Percentiles rank a stretch among this genome's conserved stretches.
Evolutionary conservation across 30 jellyfish, hydroid and myxozoan species (phyloP).

Genomic region (Pelagia noctiluca): DNA sequence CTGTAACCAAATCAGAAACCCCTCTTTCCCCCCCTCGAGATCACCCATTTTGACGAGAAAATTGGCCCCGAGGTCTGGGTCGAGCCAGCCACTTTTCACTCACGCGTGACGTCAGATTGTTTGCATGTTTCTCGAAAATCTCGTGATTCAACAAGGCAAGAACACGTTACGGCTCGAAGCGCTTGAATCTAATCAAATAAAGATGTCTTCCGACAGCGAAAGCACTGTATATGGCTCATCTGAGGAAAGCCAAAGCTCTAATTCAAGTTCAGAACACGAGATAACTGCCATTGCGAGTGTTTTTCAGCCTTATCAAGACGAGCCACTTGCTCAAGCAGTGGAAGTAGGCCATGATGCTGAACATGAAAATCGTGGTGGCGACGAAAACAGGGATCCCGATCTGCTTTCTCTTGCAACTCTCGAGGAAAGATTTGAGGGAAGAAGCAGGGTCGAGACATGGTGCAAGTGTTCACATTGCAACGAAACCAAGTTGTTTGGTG

Average conservation of each 20-base stretch:
- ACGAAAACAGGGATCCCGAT: constrained; percentile 5
- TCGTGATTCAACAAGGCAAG: neutral
- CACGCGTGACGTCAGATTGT: no score
- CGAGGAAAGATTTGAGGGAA: neutral
- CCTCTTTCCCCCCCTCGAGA: no score
- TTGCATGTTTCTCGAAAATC: no score
- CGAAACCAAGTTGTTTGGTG: constrained; percentile 6
- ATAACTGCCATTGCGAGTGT: constrained; percentile 7
- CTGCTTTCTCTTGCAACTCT: neutral
- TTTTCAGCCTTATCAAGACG: neutral
- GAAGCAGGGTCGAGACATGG: neutral
- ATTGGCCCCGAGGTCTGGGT: constrained; percentile 3
- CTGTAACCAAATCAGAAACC: no score
- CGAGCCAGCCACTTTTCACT: neutral
- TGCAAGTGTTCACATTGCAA: neutral
- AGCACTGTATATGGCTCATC: neutral
- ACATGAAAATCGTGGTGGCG: neutral
- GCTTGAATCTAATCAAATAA: neutral
- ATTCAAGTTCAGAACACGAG: neutral
- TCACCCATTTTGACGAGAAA: no score
- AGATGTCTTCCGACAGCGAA: constrained; percentile 10
- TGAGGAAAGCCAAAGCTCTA: neutral
- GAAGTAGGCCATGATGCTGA: neutral
- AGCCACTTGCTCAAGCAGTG: constrained; percentile 9
- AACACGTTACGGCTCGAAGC: neutral